These are phyloP conservation scores for Hypercompe scribonia DNA, from an alignment of 2,888 invertebrate genomes.

Conservation along the genomic window DNA sequence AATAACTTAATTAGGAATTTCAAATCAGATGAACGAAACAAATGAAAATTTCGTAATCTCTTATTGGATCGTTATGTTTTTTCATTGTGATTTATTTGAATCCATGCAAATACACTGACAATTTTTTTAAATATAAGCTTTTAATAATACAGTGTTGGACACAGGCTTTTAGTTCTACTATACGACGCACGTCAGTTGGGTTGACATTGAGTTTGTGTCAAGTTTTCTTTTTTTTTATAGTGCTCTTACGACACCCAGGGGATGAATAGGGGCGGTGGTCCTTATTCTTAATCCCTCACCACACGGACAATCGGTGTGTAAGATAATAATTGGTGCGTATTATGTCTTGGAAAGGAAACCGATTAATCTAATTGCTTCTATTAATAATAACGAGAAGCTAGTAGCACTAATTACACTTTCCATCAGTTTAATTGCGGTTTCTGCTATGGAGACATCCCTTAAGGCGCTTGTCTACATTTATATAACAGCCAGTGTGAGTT, in stretches of 20 bases:
- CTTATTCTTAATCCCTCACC: too few species aligned
- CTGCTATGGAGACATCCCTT: background rate
- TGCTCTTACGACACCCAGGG: too few species aligned
- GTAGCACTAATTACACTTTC: conserved; percentile 17
- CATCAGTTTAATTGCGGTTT: conserved; percentile 34
- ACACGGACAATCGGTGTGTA: background rate
- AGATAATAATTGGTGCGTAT: conserved; percentile 32
- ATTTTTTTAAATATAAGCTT: too few species aligned
- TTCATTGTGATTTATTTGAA: background rate
- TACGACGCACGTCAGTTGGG: too few species aligned
- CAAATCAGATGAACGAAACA: background rate
- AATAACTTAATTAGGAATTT: background rate
- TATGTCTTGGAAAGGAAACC: conserved; percentile 17
- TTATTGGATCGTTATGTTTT: background rate
- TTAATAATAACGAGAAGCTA: conserved; percentile 21
- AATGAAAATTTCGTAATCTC: background rate
- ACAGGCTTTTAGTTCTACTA: too few species aligned
- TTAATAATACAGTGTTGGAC: too few species aligned
- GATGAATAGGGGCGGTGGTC: too few species aligned
- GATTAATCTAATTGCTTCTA: conserved; percentile 27
- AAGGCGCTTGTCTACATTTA: background rate
- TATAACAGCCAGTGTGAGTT: background rate
- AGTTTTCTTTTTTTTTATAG: too few species aligned
- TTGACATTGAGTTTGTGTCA: too few species aligned
- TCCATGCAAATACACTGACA: too few species aligned